Conservation (phyloP, 1,140 invertebrate species). For the Batillaria attramentaria region DNA sequence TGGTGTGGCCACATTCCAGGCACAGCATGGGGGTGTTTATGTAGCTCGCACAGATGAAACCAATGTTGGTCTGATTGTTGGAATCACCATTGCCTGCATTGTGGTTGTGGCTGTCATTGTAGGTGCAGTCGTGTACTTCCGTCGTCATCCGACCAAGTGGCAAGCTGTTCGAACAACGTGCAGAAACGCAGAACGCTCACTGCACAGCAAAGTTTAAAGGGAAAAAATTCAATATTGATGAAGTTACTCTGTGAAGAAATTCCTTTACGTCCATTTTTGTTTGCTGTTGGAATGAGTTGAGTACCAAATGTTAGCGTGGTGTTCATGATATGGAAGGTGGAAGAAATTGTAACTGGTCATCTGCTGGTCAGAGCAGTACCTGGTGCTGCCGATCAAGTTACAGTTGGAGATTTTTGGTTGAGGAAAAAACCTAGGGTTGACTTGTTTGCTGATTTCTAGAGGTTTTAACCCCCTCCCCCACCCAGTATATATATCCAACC, state of each 20-base stretch:
- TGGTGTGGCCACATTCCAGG: conserved; percentile 53
- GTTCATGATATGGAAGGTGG: neutral
- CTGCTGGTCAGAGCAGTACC: no score
- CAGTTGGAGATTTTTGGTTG: no score
- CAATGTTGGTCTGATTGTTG: conserved; percentile 57
- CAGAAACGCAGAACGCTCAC: conserved; percentile 53
- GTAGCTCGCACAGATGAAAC: conserved; percentile 49
- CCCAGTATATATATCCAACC: no score
- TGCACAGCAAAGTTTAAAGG: conserved; percentile 53
- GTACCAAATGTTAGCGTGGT: no score
- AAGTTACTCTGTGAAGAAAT: no score
- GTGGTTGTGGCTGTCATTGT: conserved; percentile 54
- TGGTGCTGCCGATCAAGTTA: no score
- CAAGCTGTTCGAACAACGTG: conserved; percentile 49
- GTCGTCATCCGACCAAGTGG: conserved; percentile 60
- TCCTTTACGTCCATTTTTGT: no score
- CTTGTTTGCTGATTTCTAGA: no score
- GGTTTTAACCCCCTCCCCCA: no score
- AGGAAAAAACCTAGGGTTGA: no score
- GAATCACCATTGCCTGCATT: conserved; percentile 49
- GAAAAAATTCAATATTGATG: conserved; percentile 62
- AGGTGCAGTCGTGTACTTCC: conserved; percentile 59
- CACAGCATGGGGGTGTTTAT: conserved; percentile 60
- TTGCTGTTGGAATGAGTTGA: neutral
- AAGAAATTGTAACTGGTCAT: no score